Conservation (phyloP, 2,888 invertebrate genomes). For the Escarpia spicata region DNA sequence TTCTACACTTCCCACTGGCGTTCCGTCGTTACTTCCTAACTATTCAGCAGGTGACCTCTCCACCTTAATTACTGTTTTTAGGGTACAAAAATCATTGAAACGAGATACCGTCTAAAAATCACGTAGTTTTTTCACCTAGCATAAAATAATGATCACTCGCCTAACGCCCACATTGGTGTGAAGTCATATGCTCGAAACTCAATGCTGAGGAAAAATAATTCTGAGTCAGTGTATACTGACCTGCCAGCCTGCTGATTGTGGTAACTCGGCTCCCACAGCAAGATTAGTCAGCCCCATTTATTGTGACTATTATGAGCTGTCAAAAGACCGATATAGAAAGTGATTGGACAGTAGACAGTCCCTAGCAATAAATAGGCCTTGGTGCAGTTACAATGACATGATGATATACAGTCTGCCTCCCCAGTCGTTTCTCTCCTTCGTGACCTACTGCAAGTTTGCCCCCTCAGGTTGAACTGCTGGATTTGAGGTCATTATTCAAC, state of each 20-base stretch:
- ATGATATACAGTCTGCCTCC: no score
- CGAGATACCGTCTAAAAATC: no score
- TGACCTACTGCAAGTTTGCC: background rate
- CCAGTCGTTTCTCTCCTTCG: background rate
- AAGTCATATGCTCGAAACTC: background rate
- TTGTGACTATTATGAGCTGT: background rate
- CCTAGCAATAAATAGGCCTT: background rate
- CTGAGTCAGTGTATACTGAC: background rate
- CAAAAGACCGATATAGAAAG: background rate
- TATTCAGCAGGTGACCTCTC: no score
- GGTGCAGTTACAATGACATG: background rate
- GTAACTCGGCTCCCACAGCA: background rate
- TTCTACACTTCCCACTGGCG: no score
- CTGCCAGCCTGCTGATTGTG: background rate
- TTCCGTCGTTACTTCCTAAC: no score
- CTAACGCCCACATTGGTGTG: background rate
- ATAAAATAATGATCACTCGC: background rate
- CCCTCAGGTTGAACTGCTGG: background rate
- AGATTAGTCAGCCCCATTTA: background rate
- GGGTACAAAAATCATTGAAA: no score
- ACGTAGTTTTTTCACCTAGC: background rate
- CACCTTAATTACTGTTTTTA: no score
- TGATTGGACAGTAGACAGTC: background rate
- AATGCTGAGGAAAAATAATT: background rate
- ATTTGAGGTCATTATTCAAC: background rate